A percentile compares a stretch with the other conserved stretches of the same genome.
phyloP scores from a whole-genome alignment of 1,140 invertebrate genomes.

The Leptestheria dahalacensis region DNA sequence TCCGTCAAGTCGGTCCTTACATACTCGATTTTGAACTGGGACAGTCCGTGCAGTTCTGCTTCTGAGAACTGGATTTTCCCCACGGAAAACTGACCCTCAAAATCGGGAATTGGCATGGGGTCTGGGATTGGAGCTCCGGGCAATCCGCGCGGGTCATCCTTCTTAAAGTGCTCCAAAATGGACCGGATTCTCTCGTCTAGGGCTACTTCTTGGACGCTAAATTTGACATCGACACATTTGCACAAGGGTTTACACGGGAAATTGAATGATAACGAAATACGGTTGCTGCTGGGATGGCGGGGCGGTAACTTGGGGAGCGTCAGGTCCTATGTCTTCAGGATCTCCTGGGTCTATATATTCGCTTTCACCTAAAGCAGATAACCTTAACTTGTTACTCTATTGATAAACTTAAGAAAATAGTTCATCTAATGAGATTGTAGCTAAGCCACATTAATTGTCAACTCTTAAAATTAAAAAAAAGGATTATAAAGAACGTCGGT shows the following conservation, averaged over 20 bases:
- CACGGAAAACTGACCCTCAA: constrained; percentile 50
- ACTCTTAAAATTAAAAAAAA: no score
- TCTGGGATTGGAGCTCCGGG: constrained; percentile 42
- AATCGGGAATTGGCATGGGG: constrained; percentile 55
- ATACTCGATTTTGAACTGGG: constrained; percentile 55
- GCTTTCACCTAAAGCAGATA: not conserved
- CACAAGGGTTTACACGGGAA: no score
- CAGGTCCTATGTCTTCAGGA: constrained; percentile 14
- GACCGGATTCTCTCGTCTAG: constrained; percentile 42
- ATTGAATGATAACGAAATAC: not conserved
- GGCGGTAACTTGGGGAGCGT: constrained; percentile 5
- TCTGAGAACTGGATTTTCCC: constrained; percentile 53
- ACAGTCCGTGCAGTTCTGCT: constrained; percentile 52
- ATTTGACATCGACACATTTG: no score
- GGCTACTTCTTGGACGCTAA: not conserved
- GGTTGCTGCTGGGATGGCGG: not conserved
- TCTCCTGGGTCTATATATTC: constrained; percentile 10
- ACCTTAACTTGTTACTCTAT: not conserved
- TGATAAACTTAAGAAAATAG: no score
- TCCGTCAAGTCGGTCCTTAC: constrained; percentile 45
- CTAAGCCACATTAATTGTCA: no score
- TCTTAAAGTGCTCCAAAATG: constrained; percentile 65
- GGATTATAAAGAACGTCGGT: no score
- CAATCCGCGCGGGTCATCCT: constrained; percentile 56
- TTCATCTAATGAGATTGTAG: no score